Evolutionary conservation across 2,113 vertebrate species (phyloP), one percentile per base, ranked within the genome.

Genomic region (Halcyon malimbica): DNA sequence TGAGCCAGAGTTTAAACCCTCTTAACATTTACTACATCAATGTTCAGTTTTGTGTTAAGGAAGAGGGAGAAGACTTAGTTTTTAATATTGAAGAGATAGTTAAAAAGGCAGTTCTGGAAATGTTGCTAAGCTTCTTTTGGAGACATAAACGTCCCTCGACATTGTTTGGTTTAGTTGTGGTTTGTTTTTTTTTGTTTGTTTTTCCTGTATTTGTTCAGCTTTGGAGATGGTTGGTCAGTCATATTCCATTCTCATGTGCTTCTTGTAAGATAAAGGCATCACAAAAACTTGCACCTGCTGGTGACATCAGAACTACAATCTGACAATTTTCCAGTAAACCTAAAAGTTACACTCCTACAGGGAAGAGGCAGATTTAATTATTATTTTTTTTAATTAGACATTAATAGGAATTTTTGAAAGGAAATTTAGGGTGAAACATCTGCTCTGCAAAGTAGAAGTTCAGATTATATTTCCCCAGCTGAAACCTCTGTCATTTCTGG

Each of bases 31-130:
- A 95, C 87, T 87, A 62, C 33, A 83, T 81, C 90, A 97, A 94
- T 91, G 93, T 95, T 90, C 94, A 92, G 51, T 83, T 96, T 96
- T 94, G 93, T 96, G 95, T 93, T 95, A 77, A 90, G 69, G 68
- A 95, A 94, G 94, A 92, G 94, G 93, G 94, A 96, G 94, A 96
- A 96, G 91, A 96, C 92, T 92, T 87, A 24, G 33, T 46, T 90
- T 90, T 78, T 65, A 64, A 42, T 69, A 84, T 35, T 65, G 85
- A 91, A 93, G 83, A 96, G 83, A 85, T 0, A 73, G 75, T 89
- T 96, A 51, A 92, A 94, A 93, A 96, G 94, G 88, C 95, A 96
- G 96, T 93, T 96, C 91, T 86, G 81, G 89, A 97, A 94, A 75
- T 19, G 91, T 13, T 78, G 77, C 65, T 73, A 84, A 93, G 70